Evolutionary conservation across 2,888 invertebrate genomes (phyloP), one percentile per base, ranked within the genome.

Genomic region (Tuta absoluta): DNA sequence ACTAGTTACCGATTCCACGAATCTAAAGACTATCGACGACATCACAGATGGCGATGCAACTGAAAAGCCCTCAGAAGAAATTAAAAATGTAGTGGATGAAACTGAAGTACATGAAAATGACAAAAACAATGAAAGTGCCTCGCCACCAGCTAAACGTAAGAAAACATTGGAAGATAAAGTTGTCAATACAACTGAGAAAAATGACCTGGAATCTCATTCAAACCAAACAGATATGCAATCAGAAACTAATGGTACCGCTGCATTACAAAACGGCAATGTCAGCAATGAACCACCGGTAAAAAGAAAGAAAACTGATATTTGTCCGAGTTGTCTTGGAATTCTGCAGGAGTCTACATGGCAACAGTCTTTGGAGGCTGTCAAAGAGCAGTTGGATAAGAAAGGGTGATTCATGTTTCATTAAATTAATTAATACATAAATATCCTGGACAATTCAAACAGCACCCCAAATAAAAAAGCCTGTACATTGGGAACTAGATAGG

Each of bases 321-420:
- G 97, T 74, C 82, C 93, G 0, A 92, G 93, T 61, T 97, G 97
- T 76, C 84, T 97, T 7, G 96, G 95, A 0, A 85, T 97, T 7
- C 92, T 97, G 62, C 94, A 95, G 74, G 88, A 92, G 63, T 81
- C 87, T 19, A 87, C 91, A 41, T 94, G 95, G 85, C 83, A 90
- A 3, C 84, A 90, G 24, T 87, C 92, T 60, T 85, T 93, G 62
- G 81, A 89, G 2, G 85, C 91, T 67, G 89, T 93, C 14, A 83
- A 94, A 64, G 85, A 93, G 12, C 80, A 86, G n/a, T 82, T 94
- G 28, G 78, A 93, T 10, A 84, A 87, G 68, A 89, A 93, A 70
- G 84, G 92, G 81, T 92, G 80, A 68, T 68, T 64, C n/a, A n/a
- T n/a, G n/a, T n/a, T n/a, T n/a, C n/a, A n/a, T n/a, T n/a, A n/a